Evolutionary conservation across 1,140 invertebrate genomes (phyloP).

Genomic region (Coptotermes formosanus): DNA sequence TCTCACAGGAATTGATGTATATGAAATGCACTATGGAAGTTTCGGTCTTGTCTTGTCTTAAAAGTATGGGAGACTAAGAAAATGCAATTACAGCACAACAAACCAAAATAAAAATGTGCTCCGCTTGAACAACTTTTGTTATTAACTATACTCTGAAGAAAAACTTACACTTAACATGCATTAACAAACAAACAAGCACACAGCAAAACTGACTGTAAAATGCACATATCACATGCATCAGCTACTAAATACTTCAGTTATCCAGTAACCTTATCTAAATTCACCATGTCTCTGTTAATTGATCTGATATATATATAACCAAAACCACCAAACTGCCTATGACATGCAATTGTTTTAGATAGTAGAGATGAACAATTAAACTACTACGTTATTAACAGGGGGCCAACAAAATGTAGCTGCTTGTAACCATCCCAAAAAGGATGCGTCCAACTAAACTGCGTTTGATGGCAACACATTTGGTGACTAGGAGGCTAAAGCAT

Average conservation of each 20-base stretch:
- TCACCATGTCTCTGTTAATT: background rate
- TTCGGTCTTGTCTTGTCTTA: slow-evolving; percentile 23
- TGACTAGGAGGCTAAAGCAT: slow-evolving; percentile 23
- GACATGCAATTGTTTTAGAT: slow-evolving; percentile 5
- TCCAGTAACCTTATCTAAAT: background rate
- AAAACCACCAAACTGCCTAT: background rate
- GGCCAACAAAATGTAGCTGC: slow-evolving; percentile 33
- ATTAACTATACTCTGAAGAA: background rate
- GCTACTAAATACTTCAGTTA: background rate
- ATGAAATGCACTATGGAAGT: background rate
- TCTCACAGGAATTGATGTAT: background rate
- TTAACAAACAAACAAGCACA: background rate
- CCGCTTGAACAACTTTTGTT: background rate
- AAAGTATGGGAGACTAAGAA: slow-evolving; percentile 24
- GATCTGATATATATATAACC: background rate
- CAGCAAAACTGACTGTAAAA: background rate
- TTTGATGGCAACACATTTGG: slow-evolving; percentile 32
- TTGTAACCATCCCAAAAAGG: background rate
- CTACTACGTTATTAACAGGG: slow-evolving; percentile 35
- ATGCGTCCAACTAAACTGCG: background rate
- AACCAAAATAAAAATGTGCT: slow-evolving; percentile 31
- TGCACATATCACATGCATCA: background rate
- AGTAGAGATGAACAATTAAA: slow-evolving; percentile 3
- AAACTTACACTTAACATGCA: background rate
- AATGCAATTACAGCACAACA: slow-evolving; percentile 29